Evolutionary conservation across 92 coral and sea anemone genomes (phyloP), one percentile per base, ranked within the genome.

Genomic region (Zoanthus gigantus): DNA sequence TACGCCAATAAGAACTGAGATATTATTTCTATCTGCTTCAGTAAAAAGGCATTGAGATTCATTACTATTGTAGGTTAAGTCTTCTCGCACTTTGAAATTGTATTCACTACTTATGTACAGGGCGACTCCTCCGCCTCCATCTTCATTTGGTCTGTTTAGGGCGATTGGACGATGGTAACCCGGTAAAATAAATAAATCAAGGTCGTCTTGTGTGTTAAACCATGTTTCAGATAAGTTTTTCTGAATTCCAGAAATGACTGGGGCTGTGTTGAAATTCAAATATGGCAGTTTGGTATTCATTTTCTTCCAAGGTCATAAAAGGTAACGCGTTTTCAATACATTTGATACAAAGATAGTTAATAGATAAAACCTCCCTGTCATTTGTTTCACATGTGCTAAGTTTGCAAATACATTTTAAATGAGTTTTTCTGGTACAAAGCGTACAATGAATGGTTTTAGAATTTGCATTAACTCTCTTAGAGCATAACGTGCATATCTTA

Each of bases 121-220:
- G 12, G 53, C 88, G n/a, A 58, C n/a, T 7, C 88, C 83, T 23
- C 88, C 81, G 44, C 88, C 88, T 10, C 83, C 74, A 29, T 85
- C 83, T 14, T 73, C 88, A 31, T 85, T 85, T 18, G 88, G 88
- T 52, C 88, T 85, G 42, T 85, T 85, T 52, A 85, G 14, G n/a
- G 48, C 9, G 46, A 85, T 56, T 15, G 83, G 88, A 5, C 10
- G 23, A 57, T 85, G 69, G 42, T 85, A 85, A 18, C 52, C 71
- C 8, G 82, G 67, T 12, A 85, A 34, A 15, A 1, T 7, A 74
- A 85, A 85, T 4, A 34, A 52, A 34, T 45, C 45, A 9, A 71
- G 4, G 46, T 67, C 79, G 53, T 83, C 87, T 60, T 83, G 65
- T 68, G 69, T 16, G 44, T 69, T 69, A 4, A 83, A 60, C 80